A percentile compares a stretch with the other conserved stretches of the same genome.
Conservation (phyloP, 2,797 vertebrate genomes). For the Adelosebastes latens region DNA sequence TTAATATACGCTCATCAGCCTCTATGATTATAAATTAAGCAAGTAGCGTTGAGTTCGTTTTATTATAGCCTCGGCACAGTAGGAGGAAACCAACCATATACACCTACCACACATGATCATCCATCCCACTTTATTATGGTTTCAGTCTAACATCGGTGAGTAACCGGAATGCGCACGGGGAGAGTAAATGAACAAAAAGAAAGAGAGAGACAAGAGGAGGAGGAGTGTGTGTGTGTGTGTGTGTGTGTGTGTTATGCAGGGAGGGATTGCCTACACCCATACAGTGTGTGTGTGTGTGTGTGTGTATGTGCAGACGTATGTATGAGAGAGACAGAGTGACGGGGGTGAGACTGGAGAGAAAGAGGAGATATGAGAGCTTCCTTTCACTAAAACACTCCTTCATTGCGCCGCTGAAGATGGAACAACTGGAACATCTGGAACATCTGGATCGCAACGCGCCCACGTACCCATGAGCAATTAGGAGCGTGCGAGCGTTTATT, state of each 20-base stretch:
- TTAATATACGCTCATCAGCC: background rate
- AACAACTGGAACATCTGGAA: constrained; percentile 46
- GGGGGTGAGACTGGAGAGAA: background rate
- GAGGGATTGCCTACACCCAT: constrained; percentile 35
- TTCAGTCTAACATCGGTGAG: constrained; percentile 15
- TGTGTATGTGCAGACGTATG: constrained; percentile 16
- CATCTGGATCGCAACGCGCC: constrained; percentile 58
- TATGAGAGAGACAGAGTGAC: constrained; percentile 3
- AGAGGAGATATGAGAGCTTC: constrained; percentile 35
- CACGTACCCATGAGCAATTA: constrained; percentile 26
- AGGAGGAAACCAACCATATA: constrained; percentile 13
- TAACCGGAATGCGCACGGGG: constrained; percentile 14
- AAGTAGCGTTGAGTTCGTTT: background rate
- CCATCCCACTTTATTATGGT: constrained; percentile 53
- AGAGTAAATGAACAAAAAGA: constrained; percentile 20
- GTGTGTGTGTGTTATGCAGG: constrained; percentile 16
- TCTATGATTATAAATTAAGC: constrained; percentile 8
- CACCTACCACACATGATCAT: constrained; percentile 27
- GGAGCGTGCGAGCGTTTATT: constrained; percentile 4
- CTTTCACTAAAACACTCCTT: constrained; percentile 7
- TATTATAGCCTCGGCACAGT: background rate
- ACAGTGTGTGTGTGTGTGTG: background rate
- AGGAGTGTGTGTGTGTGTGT: constrained; percentile 3
- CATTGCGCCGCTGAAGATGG: constrained; percentile 22
- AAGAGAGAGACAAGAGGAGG: background rate